These are phyloP conservation scores for Pseudococcus longispinus DNA, from an alignment of 2,888 invertebrate genomes.

Conservation along the genomic window DNA sequence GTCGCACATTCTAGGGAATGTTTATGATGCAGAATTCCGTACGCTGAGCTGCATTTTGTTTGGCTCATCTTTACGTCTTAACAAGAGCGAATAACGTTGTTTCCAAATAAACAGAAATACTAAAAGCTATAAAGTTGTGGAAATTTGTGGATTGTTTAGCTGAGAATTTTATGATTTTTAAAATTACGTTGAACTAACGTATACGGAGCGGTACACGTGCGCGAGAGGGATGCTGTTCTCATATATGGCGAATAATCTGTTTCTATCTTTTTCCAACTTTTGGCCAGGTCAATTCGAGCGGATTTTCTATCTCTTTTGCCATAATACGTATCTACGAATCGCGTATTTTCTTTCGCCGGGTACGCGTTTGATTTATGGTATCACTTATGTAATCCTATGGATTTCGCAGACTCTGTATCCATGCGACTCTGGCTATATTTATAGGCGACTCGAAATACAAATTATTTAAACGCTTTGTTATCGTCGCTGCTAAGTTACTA, in stretches of 20 bases:
- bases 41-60: not conserved
- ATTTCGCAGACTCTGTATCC: not conserved
- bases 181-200: not conserved
- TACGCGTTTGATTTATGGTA: not conserved
- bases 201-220: not conserved
- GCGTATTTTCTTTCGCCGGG: not conserved
- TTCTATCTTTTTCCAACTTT: not conserved
- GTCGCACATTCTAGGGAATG: not conserved
- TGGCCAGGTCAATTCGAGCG: not conserved
- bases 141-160: constrained; percentile 26
- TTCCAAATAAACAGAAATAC: constrained; percentile 4
- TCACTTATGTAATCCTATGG: not conserved
- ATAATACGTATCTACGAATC: not conserved
- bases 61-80: not conserved
- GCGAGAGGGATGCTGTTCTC: not conserved
- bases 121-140: not conserved
- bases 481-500: not conserved
- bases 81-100: constrained; percentile 2
- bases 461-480: constrained; percentile 23
- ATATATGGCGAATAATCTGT: not conserved
- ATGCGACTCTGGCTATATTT: not conserved
- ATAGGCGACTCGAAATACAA: not conserved
- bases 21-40: not conserved
- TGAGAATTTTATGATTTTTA: constrained; percentile 1
- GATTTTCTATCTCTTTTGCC: not conserved